These are phyloP conservation scores for Orthosia gracilis DNA, from an alignment of 2,888 invertebrate genomes.

Conservation along the genomic window DNA sequence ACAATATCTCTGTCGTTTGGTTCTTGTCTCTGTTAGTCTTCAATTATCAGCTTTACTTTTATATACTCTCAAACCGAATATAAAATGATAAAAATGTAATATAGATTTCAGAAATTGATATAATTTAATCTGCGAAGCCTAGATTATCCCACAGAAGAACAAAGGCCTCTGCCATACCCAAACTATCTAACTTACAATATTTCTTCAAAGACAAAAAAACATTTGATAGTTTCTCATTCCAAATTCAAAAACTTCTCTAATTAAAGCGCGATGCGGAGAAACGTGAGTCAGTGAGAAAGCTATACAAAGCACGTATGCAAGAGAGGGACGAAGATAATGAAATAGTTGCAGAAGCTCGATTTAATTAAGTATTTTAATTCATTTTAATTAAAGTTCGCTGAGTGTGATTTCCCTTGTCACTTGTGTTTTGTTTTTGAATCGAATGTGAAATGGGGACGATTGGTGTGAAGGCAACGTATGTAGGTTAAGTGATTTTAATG, in stretches of 20 bases:
- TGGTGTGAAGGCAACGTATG: background rate
- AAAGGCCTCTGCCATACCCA: too few relatives aligned
- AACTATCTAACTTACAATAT: background rate
- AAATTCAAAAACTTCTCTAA: conserved; percentile 48
- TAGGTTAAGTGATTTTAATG: background rate
- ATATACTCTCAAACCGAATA: too few relatives aligned
- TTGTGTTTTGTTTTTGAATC: conserved; percentile 43
- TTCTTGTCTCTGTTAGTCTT: too few relatives aligned
- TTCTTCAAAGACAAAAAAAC: background rate
- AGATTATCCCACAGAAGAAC: too few relatives aligned
- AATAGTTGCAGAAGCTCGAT: conserved; percentile 66
- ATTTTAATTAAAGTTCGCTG: conserved; percentile 64
- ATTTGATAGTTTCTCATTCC: conserved; percentile 27
- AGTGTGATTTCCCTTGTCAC: conserved; percentile 58
- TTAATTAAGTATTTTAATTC: conserved; percentile 81
- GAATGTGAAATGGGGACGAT: conserved; percentile 10
- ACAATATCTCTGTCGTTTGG: too few relatives aligned
- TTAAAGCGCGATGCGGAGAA: conserved; percentile 44
- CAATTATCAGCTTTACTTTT: too few relatives aligned
- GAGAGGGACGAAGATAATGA: conserved; percentile 32
- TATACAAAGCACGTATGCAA: conserved; percentile 6
- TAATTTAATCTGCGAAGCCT: too few relatives aligned
- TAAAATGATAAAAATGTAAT: too few relatives aligned
- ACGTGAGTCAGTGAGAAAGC: conserved; percentile 23
- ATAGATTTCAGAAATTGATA: too few relatives aligned